Evolutionary conservation across 2,888 invertebrate species (phyloP), one percentile per base, ranked within the genome.

Genomic region (Monochamus alternatus): DNA sequence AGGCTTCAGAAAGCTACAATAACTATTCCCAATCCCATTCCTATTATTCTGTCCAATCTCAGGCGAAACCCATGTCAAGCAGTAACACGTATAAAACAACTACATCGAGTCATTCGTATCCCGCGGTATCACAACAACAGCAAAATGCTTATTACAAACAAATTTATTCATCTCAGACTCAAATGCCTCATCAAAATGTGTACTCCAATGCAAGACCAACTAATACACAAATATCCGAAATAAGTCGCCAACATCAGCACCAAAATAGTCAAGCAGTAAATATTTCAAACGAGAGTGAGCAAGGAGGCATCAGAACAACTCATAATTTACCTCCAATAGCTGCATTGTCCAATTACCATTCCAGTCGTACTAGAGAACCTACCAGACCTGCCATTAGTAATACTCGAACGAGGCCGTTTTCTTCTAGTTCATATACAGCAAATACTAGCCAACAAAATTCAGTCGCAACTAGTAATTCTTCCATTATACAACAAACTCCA

Each of bases 271-370:
- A 62, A 12, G 38, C 68, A 38, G 51, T 60, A 10, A 7, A 64
- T 31, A 52, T 38, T 8, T 32, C 65, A 31, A 74, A 22, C 32
- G 65, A 81, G 44, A 67, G 78, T 71, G 81, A 84, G 8, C 85
- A 86, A 75, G 80, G 79, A 75, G 78, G 80, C 14, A 83, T 85
- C 66, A 83, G 85, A 75, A 88, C 87, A 31, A 89, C 89, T 64
- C 91, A 91, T 84, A 91, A 91, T 82, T 84, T 91, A 70, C 91
- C 91, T 31, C 90, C 91, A 2, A 90, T 91, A 59, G 91, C 90
- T n/a, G 88, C 90, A 0, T 84, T 91, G 30, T 90, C 91, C 43
- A 87, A 85, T 81, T 90, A 90, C 80, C 90, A 90, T 86, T 88
- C 89, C 80, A 89, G 87, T 83, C 86, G 90, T 76, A 84, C 83